Percentiles rank a stretch among this genome's conserved stretches.
Conservation (phyloP, 2,797 vertebrate species). For the Synanceia verrucosa region DNA sequence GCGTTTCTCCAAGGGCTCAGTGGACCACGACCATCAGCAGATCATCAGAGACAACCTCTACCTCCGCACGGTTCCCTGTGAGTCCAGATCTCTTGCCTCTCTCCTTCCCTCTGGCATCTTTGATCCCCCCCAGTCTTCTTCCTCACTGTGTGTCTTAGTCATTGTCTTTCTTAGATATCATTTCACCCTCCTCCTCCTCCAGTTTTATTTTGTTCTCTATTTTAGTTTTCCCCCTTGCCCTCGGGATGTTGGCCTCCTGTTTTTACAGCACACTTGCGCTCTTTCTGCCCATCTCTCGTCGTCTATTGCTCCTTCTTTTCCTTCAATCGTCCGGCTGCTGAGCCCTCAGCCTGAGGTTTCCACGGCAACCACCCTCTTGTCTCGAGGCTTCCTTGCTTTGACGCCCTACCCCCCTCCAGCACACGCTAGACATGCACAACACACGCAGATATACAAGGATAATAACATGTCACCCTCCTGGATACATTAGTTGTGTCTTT, state of each 20-base stretch:
- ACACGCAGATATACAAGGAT: conserved; percentile 37
- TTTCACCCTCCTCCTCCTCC: background rate
- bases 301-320: conserved; percentile 59
- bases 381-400: conserved; percentile 79
- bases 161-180: conserved; percentile 18
- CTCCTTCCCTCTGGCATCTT: conserved; percentile 2
- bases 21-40: conserved; percentile 99
- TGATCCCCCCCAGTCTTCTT: conserved; percentile 24
- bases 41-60: conserved; percentile 99
- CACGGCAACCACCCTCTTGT: conserved; percentile 85
- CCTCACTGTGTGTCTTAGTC: conserved; percentile 25
- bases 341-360: conserved; percentile 81
- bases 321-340: conserved; percentile 65
- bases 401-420: conserved; percentile 78
- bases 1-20: conserved; percentile 97
- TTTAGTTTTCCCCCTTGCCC: conserved; percentile 43
- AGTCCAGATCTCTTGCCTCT: conserved; percentile 76
- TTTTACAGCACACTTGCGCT: conserved; percentile 47
- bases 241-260: conserved; percentile 52
- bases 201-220: conserved; percentile 8
- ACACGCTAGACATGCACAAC: conserved; percentile 61
- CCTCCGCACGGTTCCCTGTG: conserved; percentile 98
- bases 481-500: background rate
- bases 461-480: background rate
- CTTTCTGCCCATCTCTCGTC: conserved; percentile 46